Evolutionary conservation across 2,797 vertebrate genomes (phyloP).

Genomic region (Lycodopsis pacificus): DNA sequence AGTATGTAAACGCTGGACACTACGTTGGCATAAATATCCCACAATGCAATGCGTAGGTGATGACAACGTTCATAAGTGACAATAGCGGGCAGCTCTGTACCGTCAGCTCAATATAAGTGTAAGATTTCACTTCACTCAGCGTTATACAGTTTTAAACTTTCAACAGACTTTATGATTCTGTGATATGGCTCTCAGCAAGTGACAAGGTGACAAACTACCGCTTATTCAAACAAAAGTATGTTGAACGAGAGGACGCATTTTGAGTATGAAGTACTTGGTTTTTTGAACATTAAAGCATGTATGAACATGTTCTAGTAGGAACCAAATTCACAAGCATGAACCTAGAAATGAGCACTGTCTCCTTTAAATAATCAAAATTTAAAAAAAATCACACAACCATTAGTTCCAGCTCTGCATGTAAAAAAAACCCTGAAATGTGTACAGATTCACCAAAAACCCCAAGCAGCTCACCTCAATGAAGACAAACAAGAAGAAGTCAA

Average conservation of each 20-base stretch:
- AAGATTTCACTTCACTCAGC: too few species aligned
- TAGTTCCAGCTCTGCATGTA: not conserved
- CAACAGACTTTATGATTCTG: too few species aligned
- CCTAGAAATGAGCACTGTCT: not conserved
- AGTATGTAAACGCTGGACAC: not conserved
- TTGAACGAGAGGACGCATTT: too few species aligned
- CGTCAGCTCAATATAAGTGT: too few species aligned
- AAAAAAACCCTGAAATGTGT: not conserved
- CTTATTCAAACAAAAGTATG: too few species aligned
- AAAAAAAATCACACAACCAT: not conserved
- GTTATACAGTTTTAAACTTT: too few species aligned
- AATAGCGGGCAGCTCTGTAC: too few species aligned
- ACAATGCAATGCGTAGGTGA: not conserved
- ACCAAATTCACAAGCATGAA: not conserved
- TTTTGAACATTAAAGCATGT: not conserved
- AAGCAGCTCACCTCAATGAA: conserved; percentile 19
- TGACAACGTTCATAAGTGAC: not conserved
- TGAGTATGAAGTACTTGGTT: too few species aligned
- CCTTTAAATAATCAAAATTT: not conserved
- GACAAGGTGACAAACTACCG: too few species aligned
- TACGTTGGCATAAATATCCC: not conserved
- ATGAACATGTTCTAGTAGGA: too few species aligned
- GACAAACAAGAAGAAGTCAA: conserved; percentile 44
- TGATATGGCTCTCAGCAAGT: too few species aligned
- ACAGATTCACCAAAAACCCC: conserved; percentile 10